Evolutionary conservation across 2,797 vertebrate genomes (phyloP), one percentile per base, ranked within the genome.

Genomic region (Peromyscus aztecus): DNA sequence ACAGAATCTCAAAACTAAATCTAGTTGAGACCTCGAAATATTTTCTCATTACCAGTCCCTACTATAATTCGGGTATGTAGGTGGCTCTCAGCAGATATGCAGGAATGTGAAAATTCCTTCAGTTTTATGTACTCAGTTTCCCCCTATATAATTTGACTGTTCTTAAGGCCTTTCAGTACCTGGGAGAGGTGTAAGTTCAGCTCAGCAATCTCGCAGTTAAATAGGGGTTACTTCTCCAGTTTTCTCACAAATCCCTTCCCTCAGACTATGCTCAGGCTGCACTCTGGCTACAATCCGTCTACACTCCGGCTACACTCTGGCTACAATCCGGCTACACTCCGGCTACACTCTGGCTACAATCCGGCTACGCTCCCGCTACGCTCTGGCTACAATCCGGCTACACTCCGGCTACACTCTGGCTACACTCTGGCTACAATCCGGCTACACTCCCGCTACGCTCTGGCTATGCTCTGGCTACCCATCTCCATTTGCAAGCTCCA

Each of bases 241-340:
- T 23, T 95, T 93, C 96, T 76, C 91, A 87, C 85, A 23, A 61
- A 94, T 27, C 17, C 61, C 55, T 93, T 91, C 34, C 14, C 43
- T 4, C 19, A 34, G 57, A 65, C 65, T 52, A 2, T 46, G 24
- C 59, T 61, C 23, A 8, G 57, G 57, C 19, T 49, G 7, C 49
- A 1, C 49, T 12, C 49, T 0, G 49, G 49, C 49, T 49, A 46
- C 46, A 46, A 3, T 46, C 46, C 46, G 46, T 6, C 46, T 43
- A 43, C 40, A 40, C 40, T 40, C 40, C n/a, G n/a, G 57, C 19
- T 49, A 12, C 49, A 1, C 49, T 12, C 49, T 0, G 49, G 49
- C 49, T 49, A 46, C 46, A 46, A 3, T 46, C 46, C 46, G 46
- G 46, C 46, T 43, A 43, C 40, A 40, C 40, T 40, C 40, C 40